Evolutionary conservation across 2,888 invertebrate species (phyloP), one percentile per base, ranked within the genome.

Genomic region (Agrotis clavis): DNA sequence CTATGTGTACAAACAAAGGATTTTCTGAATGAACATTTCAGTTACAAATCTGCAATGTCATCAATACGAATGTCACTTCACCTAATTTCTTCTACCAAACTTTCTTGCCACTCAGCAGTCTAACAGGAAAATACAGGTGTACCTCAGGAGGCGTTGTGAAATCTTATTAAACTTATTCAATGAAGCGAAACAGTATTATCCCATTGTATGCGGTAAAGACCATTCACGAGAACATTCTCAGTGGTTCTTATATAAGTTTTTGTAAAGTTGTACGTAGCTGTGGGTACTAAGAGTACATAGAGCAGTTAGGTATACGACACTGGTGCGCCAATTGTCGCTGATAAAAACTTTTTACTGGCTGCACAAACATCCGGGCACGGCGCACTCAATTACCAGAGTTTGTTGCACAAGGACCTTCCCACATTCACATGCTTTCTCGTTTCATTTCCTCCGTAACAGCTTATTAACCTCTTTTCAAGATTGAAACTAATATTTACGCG

Each of bases 361-460:
- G 89, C 89, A 92, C 94, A 94, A 94, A 94, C 94, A 94, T 93
- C 92, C 92, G 91, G 91, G 90, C 90, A 81, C 79, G 87, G 91
- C 88, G 90, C 93, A 93, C 94, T 94, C 94, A 94, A 94, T 95
- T 95, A 95, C 94, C 89, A 81, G 87, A 93, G 92, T 93, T 94
- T 91, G 92, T 92, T 89, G 91, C 90, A 90, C 91, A 86, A 90
- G 89, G 89, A 92, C 90, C 89, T 93, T 89, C 85, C 87, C 89
- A 92, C 91, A 92, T 91, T 87, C 83, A 85, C 86, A 77, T 88
- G 88, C 90, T 90, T 90, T 79, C 84, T 82, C 81, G 69, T 80
- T 84, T 81, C 74, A 83, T 83, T 88, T 86, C 83, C 74, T 68
- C 82, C 81, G 88, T 88, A 89, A 87, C 87, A 88, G 89, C 89